phyloP scores from a whole-genome alignment of 1,140 invertebrate species.

The Macrosteles quadrilineatus region DNA sequence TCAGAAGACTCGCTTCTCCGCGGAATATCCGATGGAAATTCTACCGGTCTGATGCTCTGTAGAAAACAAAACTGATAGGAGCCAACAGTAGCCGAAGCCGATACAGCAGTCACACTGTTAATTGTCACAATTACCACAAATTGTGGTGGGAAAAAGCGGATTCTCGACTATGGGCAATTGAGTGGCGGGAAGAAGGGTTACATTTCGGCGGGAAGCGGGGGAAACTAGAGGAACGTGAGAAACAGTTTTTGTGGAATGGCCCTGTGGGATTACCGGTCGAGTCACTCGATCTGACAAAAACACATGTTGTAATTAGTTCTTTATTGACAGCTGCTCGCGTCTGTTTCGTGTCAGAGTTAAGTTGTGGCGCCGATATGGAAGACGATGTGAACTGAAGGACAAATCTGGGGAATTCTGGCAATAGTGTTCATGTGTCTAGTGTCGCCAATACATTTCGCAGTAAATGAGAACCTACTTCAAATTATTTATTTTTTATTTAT shows the following conservation, averaged over 20 bases:
- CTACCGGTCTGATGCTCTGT: no score
- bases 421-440: no score
- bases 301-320: constrained; percentile 10
- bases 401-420: no score
- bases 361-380: no score
- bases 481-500: no score
- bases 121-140: constrained; percentile 14
- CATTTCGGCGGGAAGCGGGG: constrained; percentile 3
- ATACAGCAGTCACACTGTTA: not conserved
- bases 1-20: no score
- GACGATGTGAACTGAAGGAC: no score
- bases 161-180: not conserved
- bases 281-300: not conserved
- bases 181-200: constrained; percentile 5
- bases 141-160: constrained; percentile 10
- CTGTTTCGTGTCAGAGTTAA: no score
- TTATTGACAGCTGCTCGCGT: constrained; percentile 2
- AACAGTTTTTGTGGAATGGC: constrained; percentile 11
- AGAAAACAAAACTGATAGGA: no score
- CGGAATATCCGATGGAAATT: no score
- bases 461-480: no score
- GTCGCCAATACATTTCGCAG: no score
- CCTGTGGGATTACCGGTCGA: not conserved
- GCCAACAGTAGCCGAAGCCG: not conserved
- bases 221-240: constrained; percentile 4